Base-by-base conservation (phyloP, 2,797 vertebrate species). In the Lycodopsis pacificus region DNA sequence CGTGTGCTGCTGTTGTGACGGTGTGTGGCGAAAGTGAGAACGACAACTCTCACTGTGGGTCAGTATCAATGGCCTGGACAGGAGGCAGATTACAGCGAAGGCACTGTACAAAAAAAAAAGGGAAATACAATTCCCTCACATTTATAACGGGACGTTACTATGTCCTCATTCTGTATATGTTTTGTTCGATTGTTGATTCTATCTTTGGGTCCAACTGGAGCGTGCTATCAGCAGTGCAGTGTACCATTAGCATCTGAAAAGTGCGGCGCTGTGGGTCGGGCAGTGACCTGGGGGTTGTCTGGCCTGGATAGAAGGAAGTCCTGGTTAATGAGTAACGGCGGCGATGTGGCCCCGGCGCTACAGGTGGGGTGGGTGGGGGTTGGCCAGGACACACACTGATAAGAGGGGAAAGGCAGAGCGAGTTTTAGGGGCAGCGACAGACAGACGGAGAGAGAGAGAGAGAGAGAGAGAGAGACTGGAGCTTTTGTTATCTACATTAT, bases 231-330 rank as follows among this genome's bases (percentile, higher is more conserved):
- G 63, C 66, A 62, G 65, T 1, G 20, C 65, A 25, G 44, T 46
- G 71, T 2, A 3, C 25, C 67, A 61, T 46, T 17, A 19, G 73
- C 76, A 71, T 65, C 66, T 79, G 81, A 86, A 54, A 81, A 68
- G 70, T 3, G 65, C 17, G 76, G 65, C 44, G 22, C 72, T 5
- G 68, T 56, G 79, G 86, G 76, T 85, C 90, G 88, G 90, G 88
- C 91, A 90, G 82, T 93, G 91, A 93, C 92, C 92, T 83, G 44
- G 17, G 88, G 93, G 91, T 84, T 91, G 90, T 93, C 91, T 93
- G 89, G 86, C 78, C 82, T 81, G 93, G 92, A 94, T 94, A 92
- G 94, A 95, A 95, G 94, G 94, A 96, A 95, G 94, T 95, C 80
- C 90, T 94, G 92, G 95, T 96, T 96, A 96, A 96, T 95, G 86